Percentiles rank a stretch among this genome's conserved stretches.
Evolutionary conservation across 1,140 invertebrate species (phyloP).

Genomic region (Brachionus rotundiformis): DNA sequence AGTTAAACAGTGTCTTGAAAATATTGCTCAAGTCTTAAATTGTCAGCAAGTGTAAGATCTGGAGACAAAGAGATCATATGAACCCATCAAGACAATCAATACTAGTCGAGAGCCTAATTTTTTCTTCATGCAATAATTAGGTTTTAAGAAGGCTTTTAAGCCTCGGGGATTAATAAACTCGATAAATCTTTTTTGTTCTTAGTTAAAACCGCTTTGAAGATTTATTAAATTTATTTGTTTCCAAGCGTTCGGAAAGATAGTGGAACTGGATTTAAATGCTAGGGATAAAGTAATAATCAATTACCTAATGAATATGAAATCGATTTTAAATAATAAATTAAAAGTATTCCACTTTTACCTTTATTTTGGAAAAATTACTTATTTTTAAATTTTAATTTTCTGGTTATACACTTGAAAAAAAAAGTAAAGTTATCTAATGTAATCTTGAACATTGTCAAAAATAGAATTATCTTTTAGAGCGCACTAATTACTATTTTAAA

Average conservation of each 20-base stretch:
- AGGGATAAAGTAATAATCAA: neutral
- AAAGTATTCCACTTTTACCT: neutral
- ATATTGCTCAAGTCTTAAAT: neutral
- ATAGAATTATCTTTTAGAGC: neutral
- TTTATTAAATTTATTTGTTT: constrained; percentile 7
- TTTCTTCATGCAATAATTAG: constrained; percentile 1
- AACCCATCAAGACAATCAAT: constrained; percentile 8
- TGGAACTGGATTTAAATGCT: neutral
- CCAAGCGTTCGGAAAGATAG: neutral
- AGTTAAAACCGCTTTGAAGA: neutral
- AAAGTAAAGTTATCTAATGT: neutral
- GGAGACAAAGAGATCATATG: neutral
- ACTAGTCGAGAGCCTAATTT: neutral
- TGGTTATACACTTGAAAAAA: neutral
- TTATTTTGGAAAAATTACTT: neutral
- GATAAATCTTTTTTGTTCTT: neutral
- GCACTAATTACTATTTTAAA: neutral
- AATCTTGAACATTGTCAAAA: neutral
- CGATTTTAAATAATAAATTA: neutral
- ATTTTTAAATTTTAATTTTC: neutral
- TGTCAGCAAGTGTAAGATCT: neutral
- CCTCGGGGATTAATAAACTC: neutral
- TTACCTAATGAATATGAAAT: neutral
- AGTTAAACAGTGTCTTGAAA: neutral
- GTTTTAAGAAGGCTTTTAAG: constrained; percentile 8